These are phyloP conservation scores for Lagodon rhomboides DNA, from an alignment of 2,797 vertebrate genomes.

Conservation along the genomic window DNA sequence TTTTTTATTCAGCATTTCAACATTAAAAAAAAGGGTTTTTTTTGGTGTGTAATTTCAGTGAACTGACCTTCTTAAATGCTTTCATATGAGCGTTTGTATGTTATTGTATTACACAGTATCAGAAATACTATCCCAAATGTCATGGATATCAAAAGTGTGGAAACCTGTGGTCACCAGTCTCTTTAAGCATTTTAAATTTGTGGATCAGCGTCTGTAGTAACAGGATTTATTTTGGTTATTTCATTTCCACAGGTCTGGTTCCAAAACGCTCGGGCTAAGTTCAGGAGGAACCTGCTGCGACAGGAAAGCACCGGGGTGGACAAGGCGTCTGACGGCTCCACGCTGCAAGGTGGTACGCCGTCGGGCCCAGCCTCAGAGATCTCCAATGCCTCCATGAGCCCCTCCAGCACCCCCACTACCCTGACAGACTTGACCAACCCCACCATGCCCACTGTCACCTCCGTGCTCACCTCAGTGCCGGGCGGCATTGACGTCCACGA, in stretches of 20 bases:
- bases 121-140: background rate
- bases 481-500: constrained; percentile 95
- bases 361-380: constrained; percentile 97
- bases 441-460: constrained; percentile 98
- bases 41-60: background rate
- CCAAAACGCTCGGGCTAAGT: constrained; percentile 98
- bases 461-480: constrained; percentile 94
- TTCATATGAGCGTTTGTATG: background rate
- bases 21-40: too few species aligned
- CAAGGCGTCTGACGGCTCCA: constrained; percentile 94
- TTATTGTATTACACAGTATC: too few species aligned
- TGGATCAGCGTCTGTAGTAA: background rate
- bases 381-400: constrained; percentile 98
- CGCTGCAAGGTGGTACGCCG: constrained; percentile 94
- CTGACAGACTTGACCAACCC: constrained; percentile 99
- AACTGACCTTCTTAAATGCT: background rate
- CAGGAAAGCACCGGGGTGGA: constrained; percentile 97
- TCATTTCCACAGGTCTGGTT: constrained; percentile 93
- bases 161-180: background rate
- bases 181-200: background rate
- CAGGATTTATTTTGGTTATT: background rate
- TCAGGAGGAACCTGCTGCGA: constrained; percentile 97
- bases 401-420: constrained; percentile 97
- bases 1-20: too few species aligned
- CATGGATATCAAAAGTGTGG: background rate